Percentiles rank a stretch among this genome's conserved stretches.
These are phyloP conservation scores for Pyxicephalus adspersus DNA, from an alignment of 2,113 vertebrate genomes.

Conservation along the genomic window DNA sequence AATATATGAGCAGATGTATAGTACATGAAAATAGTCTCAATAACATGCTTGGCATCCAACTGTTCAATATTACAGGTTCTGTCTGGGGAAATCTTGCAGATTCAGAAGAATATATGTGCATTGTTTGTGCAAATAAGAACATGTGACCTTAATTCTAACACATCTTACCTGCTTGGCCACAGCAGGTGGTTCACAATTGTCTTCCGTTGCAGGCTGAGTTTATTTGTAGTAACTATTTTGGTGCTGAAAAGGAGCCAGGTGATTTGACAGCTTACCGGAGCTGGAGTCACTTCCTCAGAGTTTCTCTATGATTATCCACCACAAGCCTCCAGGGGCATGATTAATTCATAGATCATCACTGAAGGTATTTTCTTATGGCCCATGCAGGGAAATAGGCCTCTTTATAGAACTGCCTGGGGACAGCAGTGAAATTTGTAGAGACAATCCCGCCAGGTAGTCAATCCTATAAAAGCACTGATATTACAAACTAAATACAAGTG, in stretches of 20 bases:
- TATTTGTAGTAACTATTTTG: constrained; percentile 57
- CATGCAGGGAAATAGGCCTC: constrained; percentile 69
- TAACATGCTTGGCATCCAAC: constrained; percentile 38
- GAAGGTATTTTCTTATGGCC: constrained; percentile 66
- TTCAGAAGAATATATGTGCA: constrained; percentile 8
- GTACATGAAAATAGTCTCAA: constrained; percentile 23
- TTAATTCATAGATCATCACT: constrained; percentile 69
- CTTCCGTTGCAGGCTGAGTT: neutral
- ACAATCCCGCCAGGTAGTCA: constrained; percentile 71
- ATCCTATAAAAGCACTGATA: constrained; percentile 74
- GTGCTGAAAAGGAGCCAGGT: constrained; percentile 60
- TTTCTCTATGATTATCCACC: constrained; percentile 65
- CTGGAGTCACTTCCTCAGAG: constrained; percentile 48
- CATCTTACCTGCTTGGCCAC: neutral
- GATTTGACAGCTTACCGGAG: constrained; percentile 60
- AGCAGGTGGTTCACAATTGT: neutral
- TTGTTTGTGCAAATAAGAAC: neutral
- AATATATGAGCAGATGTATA: constrained; percentile 26
- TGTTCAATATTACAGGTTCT: constrained; percentile 15
- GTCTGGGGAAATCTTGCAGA: neutral
- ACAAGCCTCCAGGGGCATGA: constrained; percentile 63
- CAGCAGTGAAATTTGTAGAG: constrained; percentile 72
- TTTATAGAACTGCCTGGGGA: constrained; percentile 69
- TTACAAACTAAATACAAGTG: constrained; percentile 76
- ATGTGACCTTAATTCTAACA: accelerated